These are phyloP conservation scores for Neopipo cinnamomea DNA, from an alignment of 2,113 vertebrate species.

Conservation along the genomic window DNA sequence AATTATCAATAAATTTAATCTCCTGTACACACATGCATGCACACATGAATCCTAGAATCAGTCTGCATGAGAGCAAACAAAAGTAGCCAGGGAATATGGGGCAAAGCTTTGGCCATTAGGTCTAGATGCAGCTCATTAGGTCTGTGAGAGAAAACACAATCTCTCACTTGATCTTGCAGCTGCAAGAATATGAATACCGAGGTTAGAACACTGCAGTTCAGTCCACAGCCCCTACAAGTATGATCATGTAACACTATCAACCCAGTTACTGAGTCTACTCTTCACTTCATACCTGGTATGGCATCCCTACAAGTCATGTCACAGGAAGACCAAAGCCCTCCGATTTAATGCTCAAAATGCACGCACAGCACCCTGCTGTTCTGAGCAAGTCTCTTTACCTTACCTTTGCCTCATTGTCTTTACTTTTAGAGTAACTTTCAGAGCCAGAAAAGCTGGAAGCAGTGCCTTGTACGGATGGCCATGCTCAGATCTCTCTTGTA, in stretches of 20 bases:
- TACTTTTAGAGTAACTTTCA: background rate
- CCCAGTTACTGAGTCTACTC: background rate
- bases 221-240: background rate
- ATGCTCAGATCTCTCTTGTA: fast-evolving
- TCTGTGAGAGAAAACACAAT: background rate
- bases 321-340: background rate
- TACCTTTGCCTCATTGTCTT: background rate
- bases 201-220: background rate
- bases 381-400: background rate
- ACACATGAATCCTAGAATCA: fast-evolving
- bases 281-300: fast-evolving
- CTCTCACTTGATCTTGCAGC: background rate
- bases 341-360: background rate
- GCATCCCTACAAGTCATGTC: background rate
- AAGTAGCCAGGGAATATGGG: background rate
- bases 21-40: fast-evolving
- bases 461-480: background rate
- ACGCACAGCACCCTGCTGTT: background rate
- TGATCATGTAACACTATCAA: fast-evolving
- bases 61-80: background rate
- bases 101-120: background rate
- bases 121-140: background rate
- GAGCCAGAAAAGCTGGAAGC: background rate
- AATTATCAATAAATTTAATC: background rate
- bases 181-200: background rate